phyloP scores from a whole-genome alignment of 2,888 invertebrate genomes.

The Slavum lentiscoides region DNA sequence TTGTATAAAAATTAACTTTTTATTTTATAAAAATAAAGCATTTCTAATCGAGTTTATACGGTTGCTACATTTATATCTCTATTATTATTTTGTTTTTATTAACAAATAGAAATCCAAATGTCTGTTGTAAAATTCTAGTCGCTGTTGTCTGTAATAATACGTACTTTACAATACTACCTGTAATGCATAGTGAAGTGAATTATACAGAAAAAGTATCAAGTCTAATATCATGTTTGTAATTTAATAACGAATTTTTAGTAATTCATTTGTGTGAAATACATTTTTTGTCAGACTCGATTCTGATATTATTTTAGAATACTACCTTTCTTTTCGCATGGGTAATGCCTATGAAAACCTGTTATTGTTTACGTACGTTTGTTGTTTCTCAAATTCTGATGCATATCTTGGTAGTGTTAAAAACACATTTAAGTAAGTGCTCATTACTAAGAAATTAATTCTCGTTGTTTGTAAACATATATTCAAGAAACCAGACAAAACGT shows the following conservation, averaged over 20 bases:
- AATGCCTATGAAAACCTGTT: not conserved
- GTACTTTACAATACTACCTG: constrained; percentile 19
- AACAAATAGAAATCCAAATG: constrained; percentile 4
- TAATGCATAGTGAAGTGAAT: constrained; percentile 19
- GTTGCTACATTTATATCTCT: constrained; percentile 8
- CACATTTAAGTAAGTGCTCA: not conserved
- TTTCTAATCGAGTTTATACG: constrained; percentile 18
- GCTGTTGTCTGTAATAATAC: constrained; percentile 30
- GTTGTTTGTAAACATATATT: constrained; percentile 5
- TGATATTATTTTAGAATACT: not conserved
- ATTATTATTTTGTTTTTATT: constrained; percentile 17
- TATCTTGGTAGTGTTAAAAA: constrained; percentile 19
- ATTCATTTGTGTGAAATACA: not conserved
- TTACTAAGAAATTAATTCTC: not conserved
- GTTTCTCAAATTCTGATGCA: constrained; percentile 30
- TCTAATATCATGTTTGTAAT: not conserved
- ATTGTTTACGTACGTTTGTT: not conserved
- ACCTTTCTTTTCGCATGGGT: not conserved
- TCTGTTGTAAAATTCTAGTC: constrained; percentile 46
- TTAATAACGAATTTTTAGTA: not conserved
- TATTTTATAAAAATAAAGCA: constrained; percentile 16
- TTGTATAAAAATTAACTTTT: not conserved
- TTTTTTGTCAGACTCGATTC: not conserved
- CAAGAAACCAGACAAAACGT: not conserved
- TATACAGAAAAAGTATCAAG: not conserved